These are phyloP conservation scores for Lepidocyrtinus sp. DNA, from an alignment of 2,888 invertebrate species.

Conservation along the genomic window DNA sequence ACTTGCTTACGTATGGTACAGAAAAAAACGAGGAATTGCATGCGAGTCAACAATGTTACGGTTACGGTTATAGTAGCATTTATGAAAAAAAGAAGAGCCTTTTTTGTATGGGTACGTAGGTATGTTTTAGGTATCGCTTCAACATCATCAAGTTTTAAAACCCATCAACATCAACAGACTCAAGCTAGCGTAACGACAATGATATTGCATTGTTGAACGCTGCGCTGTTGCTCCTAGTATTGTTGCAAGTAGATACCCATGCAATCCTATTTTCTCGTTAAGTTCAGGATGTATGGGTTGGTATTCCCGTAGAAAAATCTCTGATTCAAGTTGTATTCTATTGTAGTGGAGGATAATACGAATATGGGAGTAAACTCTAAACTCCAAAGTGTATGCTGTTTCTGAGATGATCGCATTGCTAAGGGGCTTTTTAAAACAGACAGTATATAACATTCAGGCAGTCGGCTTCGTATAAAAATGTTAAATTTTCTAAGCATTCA, in stretches of 20 bases:
- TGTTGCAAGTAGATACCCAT: not conserved
- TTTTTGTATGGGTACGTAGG: not conserved
- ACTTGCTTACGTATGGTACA: not conserved
- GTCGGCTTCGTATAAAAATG: too few relatives aligned
- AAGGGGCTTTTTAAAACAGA: not conserved
- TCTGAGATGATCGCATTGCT: not conserved
- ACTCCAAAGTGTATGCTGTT: too few relatives aligned
- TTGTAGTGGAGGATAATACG: not conserved
- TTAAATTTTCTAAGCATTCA: too few relatives aligned
- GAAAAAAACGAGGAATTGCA: conserved; percentile 1
- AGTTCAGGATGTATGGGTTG: not conserved
- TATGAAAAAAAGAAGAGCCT: conserved; percentile 1
- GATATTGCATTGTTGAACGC: not conserved
- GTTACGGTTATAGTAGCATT: conserved; percentile 5
- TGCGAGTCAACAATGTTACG: not conserved
- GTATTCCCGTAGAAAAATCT: not conserved
- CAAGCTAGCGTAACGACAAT: conserved; percentile 14
- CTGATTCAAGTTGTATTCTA: not conserved
- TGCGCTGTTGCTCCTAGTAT: not conserved
- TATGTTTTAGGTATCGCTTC: not conserved
- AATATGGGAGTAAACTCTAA: not conserved
- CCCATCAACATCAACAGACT: conserved; percentile 4
- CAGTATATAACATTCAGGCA: too few relatives aligned
- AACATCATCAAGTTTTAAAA: not conserved
- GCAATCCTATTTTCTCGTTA: not conserved